Evolutionary conservation across 2,888 invertebrate species (phyloP).

Genomic region (Flabesymbios commensalis): DNA sequence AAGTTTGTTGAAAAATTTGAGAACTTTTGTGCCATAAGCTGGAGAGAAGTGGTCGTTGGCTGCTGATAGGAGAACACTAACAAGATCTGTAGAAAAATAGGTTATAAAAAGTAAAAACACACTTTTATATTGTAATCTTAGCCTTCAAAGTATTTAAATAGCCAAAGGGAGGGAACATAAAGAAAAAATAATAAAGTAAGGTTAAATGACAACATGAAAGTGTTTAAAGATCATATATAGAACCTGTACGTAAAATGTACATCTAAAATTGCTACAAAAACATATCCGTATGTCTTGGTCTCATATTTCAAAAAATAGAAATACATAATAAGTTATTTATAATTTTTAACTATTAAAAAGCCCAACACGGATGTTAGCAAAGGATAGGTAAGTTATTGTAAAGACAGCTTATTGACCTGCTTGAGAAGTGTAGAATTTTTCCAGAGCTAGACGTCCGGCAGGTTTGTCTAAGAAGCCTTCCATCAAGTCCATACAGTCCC

Average conservation of each 20-base stretch:
- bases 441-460: slow-evolving; percentile 79
- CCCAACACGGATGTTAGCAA: neutral
- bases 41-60: slow-evolving; percentile 64
- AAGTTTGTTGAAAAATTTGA: slow-evolving; percentile 79
- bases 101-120: neutral
- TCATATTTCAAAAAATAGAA: too few relatives aligned
- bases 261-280: too few relatives aligned
- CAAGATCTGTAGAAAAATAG: slow-evolving; percentile 68
- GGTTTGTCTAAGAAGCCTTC: slow-evolving; percentile 82
- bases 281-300: too few relatives aligned
- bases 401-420: slow-evolving; percentile 40
- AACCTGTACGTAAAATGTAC: neutral
- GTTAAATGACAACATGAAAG: neutral
- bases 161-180: neutral
- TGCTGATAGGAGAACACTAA: slow-evolving; percentile 79
- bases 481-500: slow-evolving; percentile 79
- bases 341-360: neutral
- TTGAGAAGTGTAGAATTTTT: slow-evolving; percentile 72
- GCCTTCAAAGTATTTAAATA: neutral
- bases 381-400: neutral
- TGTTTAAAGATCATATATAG: neutral
- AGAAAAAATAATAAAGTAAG: neutral
- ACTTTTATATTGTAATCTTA: neutral
- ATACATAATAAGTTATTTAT: too few relatives aligned
- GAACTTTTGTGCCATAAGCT: slow-evolving; percentile 52